Evolutionary conservation across 2,113 vertebrate species (phyloP).

Genomic region (Megaceryle maxima): DNA sequence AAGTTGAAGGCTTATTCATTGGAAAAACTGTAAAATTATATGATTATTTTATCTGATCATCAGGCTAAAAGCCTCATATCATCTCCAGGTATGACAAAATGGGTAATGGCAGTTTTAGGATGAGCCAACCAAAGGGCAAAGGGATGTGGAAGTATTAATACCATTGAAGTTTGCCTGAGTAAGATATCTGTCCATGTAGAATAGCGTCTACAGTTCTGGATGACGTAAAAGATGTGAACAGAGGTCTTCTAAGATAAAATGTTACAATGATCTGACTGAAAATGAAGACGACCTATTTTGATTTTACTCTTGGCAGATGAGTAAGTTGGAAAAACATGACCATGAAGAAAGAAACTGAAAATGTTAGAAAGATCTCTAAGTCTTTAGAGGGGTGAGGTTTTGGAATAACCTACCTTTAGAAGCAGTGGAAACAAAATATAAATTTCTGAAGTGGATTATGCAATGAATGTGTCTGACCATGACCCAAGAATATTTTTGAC

Average conservation of each 20-base stretch:
- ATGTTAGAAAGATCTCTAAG: background rate
- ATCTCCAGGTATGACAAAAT: background rate
- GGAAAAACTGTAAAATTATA: background rate
- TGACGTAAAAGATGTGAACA: background rate
- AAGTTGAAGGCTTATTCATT: background rate
- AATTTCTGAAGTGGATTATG: background rate
- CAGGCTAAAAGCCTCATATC: background rate
- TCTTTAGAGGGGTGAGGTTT: background rate
- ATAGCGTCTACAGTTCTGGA: background rate
- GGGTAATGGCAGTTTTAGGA: background rate
- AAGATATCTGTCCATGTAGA: background rate
- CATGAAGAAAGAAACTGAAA: background rate
- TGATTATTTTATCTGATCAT: background rate
- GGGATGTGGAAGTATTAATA: background rate
- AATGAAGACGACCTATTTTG: background rate
- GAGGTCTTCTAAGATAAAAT: background rate
- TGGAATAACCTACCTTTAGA: background rate
- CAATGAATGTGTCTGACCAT: background rate
- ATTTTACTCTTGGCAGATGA: background rate
- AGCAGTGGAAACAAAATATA: background rate
- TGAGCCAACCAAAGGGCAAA: background rate
- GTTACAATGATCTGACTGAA: background rate
- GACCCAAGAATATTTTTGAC: background rate
- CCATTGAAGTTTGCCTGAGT: background rate
- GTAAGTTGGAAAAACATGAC: background rate